These are phyloP conservation scores for Perognathus longimembris DNA, from an alignment of 2,113 vertebrate genomes.

Conservation along the genomic window DNA sequence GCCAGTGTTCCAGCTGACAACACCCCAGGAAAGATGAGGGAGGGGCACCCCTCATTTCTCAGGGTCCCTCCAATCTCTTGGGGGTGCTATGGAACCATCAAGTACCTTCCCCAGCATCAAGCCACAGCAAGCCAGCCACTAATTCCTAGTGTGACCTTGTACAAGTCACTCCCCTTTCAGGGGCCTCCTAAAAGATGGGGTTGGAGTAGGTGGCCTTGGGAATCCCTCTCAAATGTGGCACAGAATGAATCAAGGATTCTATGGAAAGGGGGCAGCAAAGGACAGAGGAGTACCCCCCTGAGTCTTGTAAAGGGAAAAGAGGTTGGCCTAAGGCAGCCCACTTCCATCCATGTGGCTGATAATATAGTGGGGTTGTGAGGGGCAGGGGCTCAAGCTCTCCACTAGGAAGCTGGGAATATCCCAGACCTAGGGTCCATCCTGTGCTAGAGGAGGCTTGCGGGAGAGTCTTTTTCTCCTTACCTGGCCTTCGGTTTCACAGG, in stretches of 20 bases:
- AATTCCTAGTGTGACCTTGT: conserved; percentile 58
- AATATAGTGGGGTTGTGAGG: neutral
- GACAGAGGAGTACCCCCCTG: neutral
- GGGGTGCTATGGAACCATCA: neutral
- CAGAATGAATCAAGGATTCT: neutral
- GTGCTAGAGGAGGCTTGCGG: neutral
- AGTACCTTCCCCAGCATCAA: neutral
- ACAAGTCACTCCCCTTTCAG: conserved; percentile 28
- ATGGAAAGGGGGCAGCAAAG: neutral
- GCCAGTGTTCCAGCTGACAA: conserved; percentile 10
- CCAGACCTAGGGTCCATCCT: neutral
- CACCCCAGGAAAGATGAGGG: conserved; percentile 52
- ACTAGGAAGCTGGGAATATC: neutral
- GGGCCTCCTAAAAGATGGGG: neutral
- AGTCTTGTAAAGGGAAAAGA: neutral
- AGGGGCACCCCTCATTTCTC: neutral
- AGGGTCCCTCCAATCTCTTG: neutral
- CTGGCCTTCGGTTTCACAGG: neutral
- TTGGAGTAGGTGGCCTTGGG: neutral
- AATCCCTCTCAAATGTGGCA: neutral
- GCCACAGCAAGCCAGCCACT: neutral
- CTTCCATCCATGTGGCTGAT: neutral
- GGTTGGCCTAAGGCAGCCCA: neutral
- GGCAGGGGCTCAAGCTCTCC: neutral
- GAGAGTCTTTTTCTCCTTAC: neutral